These are phyloP conservation scores for Erinaceus europaeus DNA, from an alignment of 2,113 vertebrate genomes.

Conservation along the genomic window DNA sequence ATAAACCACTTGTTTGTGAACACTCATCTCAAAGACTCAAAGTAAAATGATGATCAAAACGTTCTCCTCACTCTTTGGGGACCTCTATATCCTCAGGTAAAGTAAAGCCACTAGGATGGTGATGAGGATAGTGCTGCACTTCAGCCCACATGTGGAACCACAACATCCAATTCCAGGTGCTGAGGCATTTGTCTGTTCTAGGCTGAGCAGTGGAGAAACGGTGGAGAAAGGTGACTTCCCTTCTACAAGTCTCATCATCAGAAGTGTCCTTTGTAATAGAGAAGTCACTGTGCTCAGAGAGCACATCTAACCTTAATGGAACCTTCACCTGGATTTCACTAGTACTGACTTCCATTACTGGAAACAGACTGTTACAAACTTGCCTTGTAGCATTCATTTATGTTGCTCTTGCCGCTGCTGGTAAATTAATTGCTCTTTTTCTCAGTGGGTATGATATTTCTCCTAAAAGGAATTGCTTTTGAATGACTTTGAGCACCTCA, in stretches of 20 bases:
- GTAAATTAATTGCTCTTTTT: neutral
- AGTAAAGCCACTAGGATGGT: neutral
- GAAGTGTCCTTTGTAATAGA: neutral
- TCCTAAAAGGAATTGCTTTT: neutral
- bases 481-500: neutral
- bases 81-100: neutral
- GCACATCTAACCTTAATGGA: neutral
- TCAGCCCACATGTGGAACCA: neutral
- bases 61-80: neutral
- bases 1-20: neutral
- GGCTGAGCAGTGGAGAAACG: neutral
- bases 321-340: neutral
- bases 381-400: neutral
- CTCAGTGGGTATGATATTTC: neutral
- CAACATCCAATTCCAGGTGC: neutral
- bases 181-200: neutral
- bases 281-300: neutral
- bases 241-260: no score
- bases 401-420: neutral
- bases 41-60: neutral
- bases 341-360: neutral
- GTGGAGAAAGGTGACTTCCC: accelerated
- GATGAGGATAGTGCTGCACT: no score
- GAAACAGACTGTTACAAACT: neutral
- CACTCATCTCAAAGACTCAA: neutral